Evolutionary conservation across 1,140 invertebrate genomes (phyloP), one percentile per base, ranked within the genome.

Genomic region (Octopus sinensis): DNA sequence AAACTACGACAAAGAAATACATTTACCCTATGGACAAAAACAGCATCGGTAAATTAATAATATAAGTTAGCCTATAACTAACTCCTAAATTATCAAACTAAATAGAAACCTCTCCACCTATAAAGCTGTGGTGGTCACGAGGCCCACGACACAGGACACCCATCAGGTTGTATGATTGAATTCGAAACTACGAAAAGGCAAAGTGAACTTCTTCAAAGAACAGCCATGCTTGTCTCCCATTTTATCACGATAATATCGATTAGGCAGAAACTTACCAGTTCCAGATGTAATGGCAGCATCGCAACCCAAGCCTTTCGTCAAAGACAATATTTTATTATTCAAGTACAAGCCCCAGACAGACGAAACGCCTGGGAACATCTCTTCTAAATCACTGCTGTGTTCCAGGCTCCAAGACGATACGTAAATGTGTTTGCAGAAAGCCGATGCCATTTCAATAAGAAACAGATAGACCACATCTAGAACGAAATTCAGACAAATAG

Each of bases 281-380:
- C 83, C 81, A 17, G 79, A 79, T 9, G 84, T 84, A 51, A 85
- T 79, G 68, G 82, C 82, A 6, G 84, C 80, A 78, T 85, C 84
- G 80, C 82, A 83, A 0, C 84, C 84, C 17, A 80, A 76, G 62
- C 84, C 84, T 71, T 83, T 82, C n/a, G 84, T 84, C 52, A 84
- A 23, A 1, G 76, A 53, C 30, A 80, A 80, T 0, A 85, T 53
- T 23, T 80, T 80, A 13, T 82, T 78, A 30, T 78, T 68, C 7
- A 85, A 53, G 43, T 78, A 80, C 30, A 82, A 75, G n/a, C 76
- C 82, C 23, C 76, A 76, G 62, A 85, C n/a, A 10, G 82, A 80
- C 10, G 80, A 75, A 6, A 82, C 83, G 54, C 78, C 81, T 12
- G 84, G 83, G 62, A 85, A 82, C 2, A 79, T 78, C 13, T 23